Evolutionary conservation across 92 coral and sea anemone genomes (phyloP), one percentile per base, ranked within the genome.

Genomic region (Zoanthus gigantus): DNA sequence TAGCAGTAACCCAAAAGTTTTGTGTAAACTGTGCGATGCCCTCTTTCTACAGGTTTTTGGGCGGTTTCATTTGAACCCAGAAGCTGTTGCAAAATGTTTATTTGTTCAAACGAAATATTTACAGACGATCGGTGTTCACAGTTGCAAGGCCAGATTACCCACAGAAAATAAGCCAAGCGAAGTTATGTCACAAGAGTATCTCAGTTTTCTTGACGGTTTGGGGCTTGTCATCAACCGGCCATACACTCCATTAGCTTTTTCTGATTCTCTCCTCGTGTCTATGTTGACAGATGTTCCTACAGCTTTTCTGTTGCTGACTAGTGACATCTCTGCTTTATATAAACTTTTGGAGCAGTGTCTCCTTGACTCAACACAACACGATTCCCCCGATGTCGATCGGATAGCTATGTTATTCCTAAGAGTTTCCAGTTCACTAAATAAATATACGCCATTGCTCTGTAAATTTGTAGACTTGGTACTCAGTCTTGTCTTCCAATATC

Each of bases 331-430:
- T 3, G 66, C 74, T 66, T 81, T 81, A 34, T 45, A 81, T 34
- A 81, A 67, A 17, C 76, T 81, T 29, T 48, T 77, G 16, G 60
- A 80, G 15, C 53, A 86, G 37, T 48, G 15, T 71, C 91, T 78
- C 68, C 10, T 56, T 6, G 28, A 75, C 3, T 29, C 85, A 31
- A 23, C 8, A 10, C 60, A 81, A 17, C 37, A 85, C n/a, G 48
- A 53, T 11, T 50, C 44, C 18, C 90, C 91, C 85, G 48, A 73
- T 56, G 92, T 87, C 53, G 94, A 93, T 72, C 78, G 79, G 31
- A 74, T 93, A 29, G 96, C 94, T 0, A 76, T 29, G 44, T 66
- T 93, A 5, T 95, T 95, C 16, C 82, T 95, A 46, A 57, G 18
- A 17, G 76, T 91, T 32, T 87, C 93, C 79, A 78, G 46, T 77